Evolutionary conservation across 2,113 vertebrate genomes (phyloP), one percentile per base, ranked within the genome.

Genomic region (Phycodurus eques): DNA sequence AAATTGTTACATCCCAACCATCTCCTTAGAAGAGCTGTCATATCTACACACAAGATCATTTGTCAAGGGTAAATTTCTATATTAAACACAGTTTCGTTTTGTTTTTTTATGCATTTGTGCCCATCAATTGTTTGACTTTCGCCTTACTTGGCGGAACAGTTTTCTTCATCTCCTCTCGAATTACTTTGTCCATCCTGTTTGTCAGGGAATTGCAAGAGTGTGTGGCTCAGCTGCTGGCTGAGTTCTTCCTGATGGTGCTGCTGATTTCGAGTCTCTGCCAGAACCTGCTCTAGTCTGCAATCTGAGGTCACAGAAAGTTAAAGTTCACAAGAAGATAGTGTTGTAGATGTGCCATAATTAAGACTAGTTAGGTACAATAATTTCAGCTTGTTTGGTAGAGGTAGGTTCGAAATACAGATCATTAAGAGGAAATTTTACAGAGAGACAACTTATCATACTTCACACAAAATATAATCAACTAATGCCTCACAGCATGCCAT

Each of bases 91-190:
- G 35, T 39, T 39, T 54, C n/a, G 15, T 54, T 42, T 63, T 39
- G 61, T 12, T 46, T 46, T 44, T 66, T 3, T 22, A 14, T 19
- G 44, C 19, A 43, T 44, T 1, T 5, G 44, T 17, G 31, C 19
- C 22, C 2, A 49, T 49, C 44, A 46, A 19, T 33, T 71, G 67
- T 14, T 53, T 72, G 39, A 12, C 17, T 2, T 33, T 6, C 8
- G 68, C 88, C 96, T 94, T 91, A 99, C 98, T 94, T n/a, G 93
- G 95, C 14, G 97, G 95, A n/a, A 99, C 86, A 0, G 92, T 94
- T 87, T 96, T 99, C 91, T 98, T 98, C 89, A 98, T 94, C 81
- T 99, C 98, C 0, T 99, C 98, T 0, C 97, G 94, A 8, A 99
- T 49, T 31, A 95, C 94, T 73, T 96, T 97, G 84, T 99, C 98